Percentiles rank a stretch among this genome's conserved stretches.
These are phyloP conservation scores for Drepana falcataria DNA, from an alignment of 2,888 invertebrate genomes.

Conservation along the genomic window DNA sequence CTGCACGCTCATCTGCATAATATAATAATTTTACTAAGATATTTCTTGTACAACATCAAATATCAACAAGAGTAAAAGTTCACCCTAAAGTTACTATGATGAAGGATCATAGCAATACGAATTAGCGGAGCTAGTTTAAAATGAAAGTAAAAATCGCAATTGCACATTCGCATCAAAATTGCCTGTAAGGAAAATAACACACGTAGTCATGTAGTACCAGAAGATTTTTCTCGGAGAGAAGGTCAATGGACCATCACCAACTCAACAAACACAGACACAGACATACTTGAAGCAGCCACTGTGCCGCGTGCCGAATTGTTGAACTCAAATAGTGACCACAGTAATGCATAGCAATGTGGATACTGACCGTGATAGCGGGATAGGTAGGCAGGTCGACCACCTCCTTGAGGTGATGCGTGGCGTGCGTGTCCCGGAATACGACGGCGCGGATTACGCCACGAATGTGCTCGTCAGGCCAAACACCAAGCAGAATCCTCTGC, in stretches of 20 bases:
- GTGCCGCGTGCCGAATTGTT: too few relatives aligned
- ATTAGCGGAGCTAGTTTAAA: constrained; percentile 23
- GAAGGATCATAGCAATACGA: constrained; percentile 8
- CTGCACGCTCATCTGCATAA: too few relatives aligned
- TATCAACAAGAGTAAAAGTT: not conserved
- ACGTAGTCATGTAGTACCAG: constrained; percentile 20
- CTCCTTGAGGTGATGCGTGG: constrained; percentile 89
- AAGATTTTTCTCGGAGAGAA: too few relatives aligned
- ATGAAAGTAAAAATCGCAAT: constrained; percentile 31
- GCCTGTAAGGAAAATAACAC: too few relatives aligned
- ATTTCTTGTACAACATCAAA: not conserved
- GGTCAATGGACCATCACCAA: not conserved
- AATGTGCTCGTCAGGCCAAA: constrained; percentile 97
- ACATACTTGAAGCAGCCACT: not conserved
- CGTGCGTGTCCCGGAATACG: constrained; percentile 92
- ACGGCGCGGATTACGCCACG: constrained; percentile 94
- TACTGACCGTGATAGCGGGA: constrained; percentile 74
- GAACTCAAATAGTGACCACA: not conserved
- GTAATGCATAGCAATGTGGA: constrained; percentile 16
- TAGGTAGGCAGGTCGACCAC: constrained; percentile 72
- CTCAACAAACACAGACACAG: constrained; percentile 8
- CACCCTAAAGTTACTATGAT: not conserved
- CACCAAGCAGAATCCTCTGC: constrained; percentile 92
- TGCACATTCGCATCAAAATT: constrained; percentile 41
- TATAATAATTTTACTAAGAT: not conserved